Base-by-base conservation (phyloP, 1,140 invertebrate genomes). In the Drosophila carrolli region DNA sequence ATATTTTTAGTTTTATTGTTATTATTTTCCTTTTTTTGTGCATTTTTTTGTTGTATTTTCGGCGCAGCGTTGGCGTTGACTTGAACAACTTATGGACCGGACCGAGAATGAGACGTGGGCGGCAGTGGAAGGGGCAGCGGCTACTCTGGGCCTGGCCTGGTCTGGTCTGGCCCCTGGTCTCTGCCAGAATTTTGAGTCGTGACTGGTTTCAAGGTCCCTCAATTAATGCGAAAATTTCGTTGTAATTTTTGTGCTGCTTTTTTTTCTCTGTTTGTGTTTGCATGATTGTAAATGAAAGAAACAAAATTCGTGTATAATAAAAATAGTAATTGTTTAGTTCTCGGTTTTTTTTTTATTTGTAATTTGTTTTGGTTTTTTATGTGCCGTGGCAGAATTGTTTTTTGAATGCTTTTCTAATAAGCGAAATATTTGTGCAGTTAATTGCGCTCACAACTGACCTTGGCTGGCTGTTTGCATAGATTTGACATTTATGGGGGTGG, bases 191-290 rank as follows among this genome's bases (percentile, higher is more conserved):
- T 88, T 81, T 71, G 67, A 89, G 80, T 88, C 84, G 84, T 88
- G 84, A 88, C 84, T 88, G 67, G 84, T 84, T 88, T 88, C 84
- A 88, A 88, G 84, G 84, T 88, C 80, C 43, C 73, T 89, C 84
- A 88, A 88, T 88, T 89, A 88, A 88, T 88, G 83, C 83, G 83
- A 86, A 86, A 86, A 82, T 86, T 86, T 86, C 83, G 83, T 76
- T 83, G 83, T 79, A 78, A 75, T 83, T 79, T 75, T 75, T 68
- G 27, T 74, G 48, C 48, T 53, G 57, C 35, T 41, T 74, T 48
- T 54, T 48, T 74, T 48, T 66, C 63, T 65, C 40, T 77, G 47
- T 16, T 61, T 59, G 38, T 73, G 76, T 79, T 83, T 83, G 84
- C 83, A 88, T 82, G 78, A 63, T 76, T 86, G 70, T 79, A 76